Base-by-base conservation (phyloP, 2,888 invertebrate genomes). In the Drosophila birchii region DNA sequence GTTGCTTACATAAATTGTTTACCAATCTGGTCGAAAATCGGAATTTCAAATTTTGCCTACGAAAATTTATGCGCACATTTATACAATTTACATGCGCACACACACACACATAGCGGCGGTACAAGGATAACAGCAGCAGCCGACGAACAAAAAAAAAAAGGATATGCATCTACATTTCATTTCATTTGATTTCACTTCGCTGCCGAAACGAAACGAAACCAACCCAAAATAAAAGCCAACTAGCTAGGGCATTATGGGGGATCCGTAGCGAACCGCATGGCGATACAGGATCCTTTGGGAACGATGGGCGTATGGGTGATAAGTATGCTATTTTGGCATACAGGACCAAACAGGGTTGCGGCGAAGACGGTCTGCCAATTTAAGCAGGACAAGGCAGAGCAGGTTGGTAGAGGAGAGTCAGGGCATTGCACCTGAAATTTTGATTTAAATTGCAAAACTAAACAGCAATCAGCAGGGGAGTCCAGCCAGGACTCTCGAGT, bases 11-110 rank as follows among this genome's bases (percentile, higher is more conserved):
- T 88, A 89, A 88, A 90, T 87, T 89, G 90, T 89, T 89, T 89
- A 87, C 90, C 90, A 90, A 90, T 89, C 90, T 89, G 81, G 79
- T 86, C 79, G 82, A 86, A 88, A 87, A 89, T 90, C 90, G 89
- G 88, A 89, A 90, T 90, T 89, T 89, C 89, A 90, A 89, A 89
- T 90, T 89, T 86, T 76, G 75, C 78, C 80, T 80, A 79, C 78
- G 75, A 76, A 87, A 87, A 88, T 84, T 80, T 84, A 87, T 81
- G 82, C 87, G 82, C 85, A 88, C 88, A 88, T 84, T 86, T 88
- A 82, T 78, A 85, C 85, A 84, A 88, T 85, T 84, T 86, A 88
- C 88, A 88, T 83, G 59, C 69, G 64, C 70, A 76, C 81, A 84
- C 56, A 71, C 47, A 26, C 26, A 29, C 6, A 29, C 29, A 29